Base-by-base conservation (phyloP, 2,888 invertebrate genomes). In the Pristionchus mayeri region DNA sequence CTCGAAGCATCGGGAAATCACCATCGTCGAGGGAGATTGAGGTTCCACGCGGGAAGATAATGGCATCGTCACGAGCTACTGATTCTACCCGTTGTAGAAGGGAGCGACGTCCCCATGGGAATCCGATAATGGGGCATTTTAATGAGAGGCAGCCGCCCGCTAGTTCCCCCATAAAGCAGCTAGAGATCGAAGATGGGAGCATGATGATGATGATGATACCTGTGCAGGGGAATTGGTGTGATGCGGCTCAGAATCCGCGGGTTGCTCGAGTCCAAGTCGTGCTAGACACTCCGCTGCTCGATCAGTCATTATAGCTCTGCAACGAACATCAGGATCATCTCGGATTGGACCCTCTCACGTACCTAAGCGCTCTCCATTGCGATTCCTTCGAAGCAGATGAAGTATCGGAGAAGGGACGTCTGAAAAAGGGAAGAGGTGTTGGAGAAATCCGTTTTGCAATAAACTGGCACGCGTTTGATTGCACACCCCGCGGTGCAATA, bases 271-370 rank as follows among this genome's bases (percentile, higher is more conserved):
- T 16, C 91, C 90, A 48, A 90, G 84, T 79, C 92, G 91, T 48
- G 92, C 91, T 67, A 92, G 88, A 87, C 92, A 92, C 82, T 91
- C 90, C 11, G 90, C 87, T 40, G 92, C 91, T 60, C 92, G 87
- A 87, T 92, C 92, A 16, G 92, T 91, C 92, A 92, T 92, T 86
- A 92, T 92, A 91, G 92, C 92, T 40, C 71, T 71, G 71, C 2
- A 71, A 71, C 24, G 85, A 40, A 40, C 40, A 40, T 16, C 3
- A 30, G 9, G 30, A n/a, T 71, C 44, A 44, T 44, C 44, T 44
- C 13, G n/a, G n/a, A 24, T 3, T n/a, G 3, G 9, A 3, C 16
- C n/a, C n/a, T 18, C 7, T 13, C 40, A 71, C 71, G 30, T 24
- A 71, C 54, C 78, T 78, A 37, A 78, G 84, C 48, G 60, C 60